phyloP scores from a whole-genome alignment of 2,113 vertebrate species.

The Hymenochirus boettgeri region DNA sequence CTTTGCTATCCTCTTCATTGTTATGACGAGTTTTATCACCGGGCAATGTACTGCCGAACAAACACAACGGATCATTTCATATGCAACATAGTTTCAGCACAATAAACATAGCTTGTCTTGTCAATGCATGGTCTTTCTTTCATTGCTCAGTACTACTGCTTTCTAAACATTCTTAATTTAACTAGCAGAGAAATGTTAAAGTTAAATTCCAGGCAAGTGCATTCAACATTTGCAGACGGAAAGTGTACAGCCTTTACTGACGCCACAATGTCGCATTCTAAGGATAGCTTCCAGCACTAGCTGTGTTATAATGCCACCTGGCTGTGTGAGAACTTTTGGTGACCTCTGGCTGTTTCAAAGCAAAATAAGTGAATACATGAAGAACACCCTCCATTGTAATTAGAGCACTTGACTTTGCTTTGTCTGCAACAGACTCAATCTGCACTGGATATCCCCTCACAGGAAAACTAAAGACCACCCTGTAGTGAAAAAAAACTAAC shows the following conservation, averaged over 20 bases:
- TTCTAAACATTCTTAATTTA: neutral
- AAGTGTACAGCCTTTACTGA: constrained; percentile 25
- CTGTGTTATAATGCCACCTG: constrained; percentile 21
- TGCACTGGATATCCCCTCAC: constrained; percentile 22
- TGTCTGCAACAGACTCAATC: constrained; percentile 34
- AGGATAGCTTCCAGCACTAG: constrained; percentile 11
- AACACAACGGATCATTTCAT: too few species aligned
- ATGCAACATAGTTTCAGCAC: too few species aligned
- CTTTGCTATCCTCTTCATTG: too few species aligned
- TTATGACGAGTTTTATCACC: too few species aligned
- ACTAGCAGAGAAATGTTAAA: neutral
- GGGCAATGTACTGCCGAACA: too few species aligned
- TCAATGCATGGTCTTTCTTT: neutral
- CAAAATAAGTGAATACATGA: constrained; percentile 31
- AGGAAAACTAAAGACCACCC: constrained; percentile 2
- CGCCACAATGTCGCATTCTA: constrained; percentile 5
- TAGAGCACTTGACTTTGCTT: constrained; percentile 41
- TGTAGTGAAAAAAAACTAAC: neutral
- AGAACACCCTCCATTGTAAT: constrained; percentile 27
- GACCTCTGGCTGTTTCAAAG: constrained; percentile 33
- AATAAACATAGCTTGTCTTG: neutral
- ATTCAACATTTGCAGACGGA: constrained; percentile 20
- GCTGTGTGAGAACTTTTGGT: constrained; percentile 37
- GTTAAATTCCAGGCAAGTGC: constrained; percentile 11
- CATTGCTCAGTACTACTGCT: constrained; percentile 4